These are phyloP conservation scores for Tinea pellionella DNA, from an alignment of 2,888 invertebrate genomes.

Conservation along the genomic window DNA sequence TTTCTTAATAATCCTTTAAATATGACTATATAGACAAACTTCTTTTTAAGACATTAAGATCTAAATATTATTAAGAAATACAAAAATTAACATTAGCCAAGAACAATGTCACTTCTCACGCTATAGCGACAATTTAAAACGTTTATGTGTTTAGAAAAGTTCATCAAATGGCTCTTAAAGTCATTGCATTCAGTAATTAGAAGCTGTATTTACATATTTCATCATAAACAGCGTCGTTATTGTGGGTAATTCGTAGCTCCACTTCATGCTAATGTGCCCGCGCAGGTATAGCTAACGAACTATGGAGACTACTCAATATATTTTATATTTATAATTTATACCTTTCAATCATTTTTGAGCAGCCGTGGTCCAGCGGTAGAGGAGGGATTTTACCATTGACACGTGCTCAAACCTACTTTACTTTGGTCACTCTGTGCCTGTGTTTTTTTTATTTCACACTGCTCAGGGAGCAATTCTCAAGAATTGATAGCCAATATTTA, in stretches of 20 bases:
- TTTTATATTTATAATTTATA: no score
- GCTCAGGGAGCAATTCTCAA: no score
- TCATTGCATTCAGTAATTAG: conserved; percentile 12
- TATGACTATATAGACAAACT: background rate
- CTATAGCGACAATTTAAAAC: conserved; percentile 3
- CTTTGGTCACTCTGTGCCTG: no score
- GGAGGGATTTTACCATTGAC: no score
- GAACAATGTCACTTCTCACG: conserved; percentile 8
- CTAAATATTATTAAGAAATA: background rate
- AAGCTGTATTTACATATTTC: conserved; percentile 11
- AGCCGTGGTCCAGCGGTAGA: no score
- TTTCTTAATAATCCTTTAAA: no score
- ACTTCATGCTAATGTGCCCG: conserved; percentile 1
- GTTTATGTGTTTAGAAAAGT: conserved; percentile 13
- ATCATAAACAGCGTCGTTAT: conserved; percentile 11
- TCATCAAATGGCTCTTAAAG: conserved; percentile 8
- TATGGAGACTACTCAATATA: background rate
- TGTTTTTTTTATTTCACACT: no score
- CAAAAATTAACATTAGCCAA: background rate
- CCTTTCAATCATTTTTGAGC: no score
- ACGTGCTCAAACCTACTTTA: no score
- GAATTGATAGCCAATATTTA: no score
- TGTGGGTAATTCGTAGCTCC: conserved; percentile 1
- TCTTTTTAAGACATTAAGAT: background rate
- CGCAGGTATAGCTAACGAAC: background rate